These are phyloP conservation scores for Macrocentrus cingulum DNA, from an alignment of 1,140 invertebrate genomes.

Conservation along the genomic window DNA sequence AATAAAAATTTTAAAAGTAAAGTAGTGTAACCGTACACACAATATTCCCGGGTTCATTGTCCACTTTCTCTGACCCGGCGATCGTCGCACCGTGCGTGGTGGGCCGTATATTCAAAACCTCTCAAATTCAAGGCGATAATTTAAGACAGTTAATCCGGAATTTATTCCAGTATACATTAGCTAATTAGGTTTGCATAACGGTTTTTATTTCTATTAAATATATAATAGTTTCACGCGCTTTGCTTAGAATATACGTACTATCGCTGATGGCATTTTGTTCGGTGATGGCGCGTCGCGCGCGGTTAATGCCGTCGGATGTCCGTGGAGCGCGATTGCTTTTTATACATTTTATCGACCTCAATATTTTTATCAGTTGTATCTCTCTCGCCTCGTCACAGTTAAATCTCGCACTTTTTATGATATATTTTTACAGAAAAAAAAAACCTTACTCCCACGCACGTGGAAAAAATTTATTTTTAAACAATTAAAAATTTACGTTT, in stretches of 20 bases:
- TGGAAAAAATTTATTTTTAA: too few species aligned
- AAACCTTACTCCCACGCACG: too few species aligned
- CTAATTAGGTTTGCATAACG: too few species aligned
- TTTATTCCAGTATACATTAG: too few species aligned
- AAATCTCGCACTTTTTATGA: too few species aligned
- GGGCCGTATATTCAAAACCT: not conserved
- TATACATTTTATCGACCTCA: not conserved
- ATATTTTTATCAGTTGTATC: slow-evolving; percentile 1
- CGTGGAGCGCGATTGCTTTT: not conserved
- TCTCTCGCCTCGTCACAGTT: not conserved
- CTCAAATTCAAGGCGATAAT: not conserved
- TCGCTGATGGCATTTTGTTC: too few species aligned
- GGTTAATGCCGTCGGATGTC: slow-evolving; percentile 12
- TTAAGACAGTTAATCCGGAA: slow-evolving; percentile 9
- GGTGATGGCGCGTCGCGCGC: too few species aligned
- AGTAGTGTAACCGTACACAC: slow-evolving; percentile 39
- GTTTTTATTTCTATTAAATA: too few species aligned
- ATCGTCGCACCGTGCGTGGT: slow-evolving; percentile 30
- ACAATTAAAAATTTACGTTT: too few species aligned
- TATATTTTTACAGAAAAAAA: too few species aligned
- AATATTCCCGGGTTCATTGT: slow-evolving; percentile 48
- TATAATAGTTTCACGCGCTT: too few species aligned
- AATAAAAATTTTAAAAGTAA: slow-evolving; percentile 28
- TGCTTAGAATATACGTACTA: too few species aligned
- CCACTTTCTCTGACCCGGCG: slow-evolving; percentile 46